A percentile compares a stretch with the other conserved stretches of the same genome.
phyloP scores from a whole-genome alignment of 1,140 invertebrate genomes.

The Danaus melanippus region DNA sequence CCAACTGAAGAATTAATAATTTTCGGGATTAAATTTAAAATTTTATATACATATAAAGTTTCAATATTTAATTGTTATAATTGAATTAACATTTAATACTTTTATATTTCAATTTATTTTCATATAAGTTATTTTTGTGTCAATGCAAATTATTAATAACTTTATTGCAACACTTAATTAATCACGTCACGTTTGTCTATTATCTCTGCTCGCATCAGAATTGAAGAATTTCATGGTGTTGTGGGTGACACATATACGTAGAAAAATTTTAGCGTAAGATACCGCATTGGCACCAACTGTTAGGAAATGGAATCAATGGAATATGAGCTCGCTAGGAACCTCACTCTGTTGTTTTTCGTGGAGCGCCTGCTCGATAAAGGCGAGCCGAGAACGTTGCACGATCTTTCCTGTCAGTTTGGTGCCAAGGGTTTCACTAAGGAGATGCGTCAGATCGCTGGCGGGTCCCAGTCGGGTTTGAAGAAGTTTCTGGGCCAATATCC shows the following conservation, averaged over 20 bases:
- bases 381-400: conserved; percentile 93
- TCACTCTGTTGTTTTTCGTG: conserved; percentile 96
- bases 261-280: conserved; percentile 68
- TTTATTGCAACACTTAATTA: conserved; percentile 26
- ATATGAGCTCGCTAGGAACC: conserved; percentile 93
- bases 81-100: too few relatives aligned
- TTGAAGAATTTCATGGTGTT: conserved; percentile 70
- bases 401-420: conserved; percentile 96
- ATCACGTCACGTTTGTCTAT: conserved; percentile 49
- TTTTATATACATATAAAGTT: too few relatives aligned
- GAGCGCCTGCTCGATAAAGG: conserved; percentile 95
- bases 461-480: conserved; percentile 93
- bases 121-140: too few relatives aligned
- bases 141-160: conserved; percentile 9
- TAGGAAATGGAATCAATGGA: conserved; percentile 90
- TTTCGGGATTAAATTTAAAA: too few relatives aligned
- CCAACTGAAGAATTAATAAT: too few relatives aligned
- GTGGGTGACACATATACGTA: conserved; percentile 71
- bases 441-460: conserved; percentile 95
- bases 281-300: conserved; percentile 67
- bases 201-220: conserved; percentile 54
- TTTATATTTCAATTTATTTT: too few relatives aligned
- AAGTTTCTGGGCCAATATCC: conserved; percentile 94
- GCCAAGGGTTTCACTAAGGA: conserved; percentile 96
- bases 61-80: too few relatives aligned